phyloP scores from a whole-genome alignment of 2,888 invertebrate species.

The Tortrix viridana region DNA sequence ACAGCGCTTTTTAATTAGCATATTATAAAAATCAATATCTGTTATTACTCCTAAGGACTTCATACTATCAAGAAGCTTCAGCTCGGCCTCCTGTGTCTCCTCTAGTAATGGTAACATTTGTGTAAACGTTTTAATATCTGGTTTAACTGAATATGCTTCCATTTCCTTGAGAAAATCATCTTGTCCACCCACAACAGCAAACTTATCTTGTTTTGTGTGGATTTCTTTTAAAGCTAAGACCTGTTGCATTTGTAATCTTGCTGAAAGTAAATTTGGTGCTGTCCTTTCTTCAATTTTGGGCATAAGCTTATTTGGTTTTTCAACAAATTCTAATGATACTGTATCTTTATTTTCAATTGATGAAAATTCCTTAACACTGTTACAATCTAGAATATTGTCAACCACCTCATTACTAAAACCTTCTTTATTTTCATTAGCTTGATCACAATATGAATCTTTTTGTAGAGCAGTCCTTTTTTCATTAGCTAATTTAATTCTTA shows the following conservation, averaged over 20 bases:
- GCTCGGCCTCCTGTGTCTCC: constrained; percentile 86
- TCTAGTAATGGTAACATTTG: constrained; percentile 90
- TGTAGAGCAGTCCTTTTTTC: constrained; percentile 13
- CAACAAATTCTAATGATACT: constrained; percentile 49
- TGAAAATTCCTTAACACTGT: constrained; percentile 36
- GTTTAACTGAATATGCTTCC: constrained; percentile 86
- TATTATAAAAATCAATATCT: constrained; percentile 94
- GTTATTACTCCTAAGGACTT: constrained; percentile 84
- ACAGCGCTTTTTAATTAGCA: constrained; percentile 92
- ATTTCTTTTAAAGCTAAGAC: constrained; percentile 85
- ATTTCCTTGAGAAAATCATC: constrained; percentile 91
- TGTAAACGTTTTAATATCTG: constrained; percentile 92
- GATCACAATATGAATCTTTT: neutral
- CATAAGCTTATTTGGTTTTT: constrained; percentile 41
- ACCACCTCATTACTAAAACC: constrained; percentile 28
- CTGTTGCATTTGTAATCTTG: constrained; percentile 84
- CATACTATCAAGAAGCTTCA: constrained; percentile 86
- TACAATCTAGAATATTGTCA: neutral
- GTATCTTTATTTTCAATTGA: constrained; percentile 40
- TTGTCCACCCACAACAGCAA: constrained; percentile 91
- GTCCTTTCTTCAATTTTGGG: constrained; percentile 47
- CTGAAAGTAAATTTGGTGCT: constrained; percentile 87
- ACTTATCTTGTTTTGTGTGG: constrained; percentile 85
- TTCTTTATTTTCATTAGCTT: constrained; percentile 8
- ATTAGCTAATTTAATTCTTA: constrained; percentile 43